A percentile compares a stretch with the other conserved stretches of the same genome.
Evolutionary conservation across 2,797 vertebrate genomes (phyloP).

Genomic region (Smutsia temminckii): DNA sequence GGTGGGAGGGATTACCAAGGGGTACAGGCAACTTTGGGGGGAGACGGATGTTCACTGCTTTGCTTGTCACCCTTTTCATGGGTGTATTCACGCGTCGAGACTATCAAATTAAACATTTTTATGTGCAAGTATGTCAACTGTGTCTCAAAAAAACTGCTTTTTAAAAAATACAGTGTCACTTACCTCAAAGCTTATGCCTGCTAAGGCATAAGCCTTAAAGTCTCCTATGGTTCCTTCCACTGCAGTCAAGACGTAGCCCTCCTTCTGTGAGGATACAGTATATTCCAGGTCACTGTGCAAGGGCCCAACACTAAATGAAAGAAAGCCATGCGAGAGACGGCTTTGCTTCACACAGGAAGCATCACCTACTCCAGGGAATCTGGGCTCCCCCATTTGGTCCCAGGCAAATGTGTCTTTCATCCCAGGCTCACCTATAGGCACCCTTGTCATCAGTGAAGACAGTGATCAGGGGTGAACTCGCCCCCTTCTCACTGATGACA

Average conservation of each 20-base stretch:
- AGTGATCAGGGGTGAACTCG: constrained; percentile 89
- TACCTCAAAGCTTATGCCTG: constrained; percentile 98
- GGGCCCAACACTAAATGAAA: constrained; percentile 91
- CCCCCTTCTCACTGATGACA: constrained; percentile 92
- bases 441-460: constrained; percentile 93
- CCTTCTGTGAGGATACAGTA: constrained; percentile 92
- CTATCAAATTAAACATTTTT: background rate
- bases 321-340: background rate
- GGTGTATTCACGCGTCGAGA: background rate
- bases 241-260: constrained; percentile 95
- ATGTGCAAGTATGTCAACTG: background rate
- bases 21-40: background rate
- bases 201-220: constrained; percentile 98
- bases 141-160: background rate
- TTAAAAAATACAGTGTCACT: background rate
- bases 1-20: background rate
- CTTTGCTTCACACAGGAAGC: background rate
- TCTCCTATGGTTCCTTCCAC: constrained; percentile 93
- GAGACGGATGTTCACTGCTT: background rate
- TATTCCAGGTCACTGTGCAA: constrained; percentile 96
- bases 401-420: background rate
- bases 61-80: background rate
- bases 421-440: constrained; percentile 90
- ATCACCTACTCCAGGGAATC: rapidly evolving
- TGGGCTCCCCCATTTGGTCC: background rate